phyloP scores from a whole-genome alignment of 2,797 vertebrate species.

The Enteromius viviparus region DNA sequence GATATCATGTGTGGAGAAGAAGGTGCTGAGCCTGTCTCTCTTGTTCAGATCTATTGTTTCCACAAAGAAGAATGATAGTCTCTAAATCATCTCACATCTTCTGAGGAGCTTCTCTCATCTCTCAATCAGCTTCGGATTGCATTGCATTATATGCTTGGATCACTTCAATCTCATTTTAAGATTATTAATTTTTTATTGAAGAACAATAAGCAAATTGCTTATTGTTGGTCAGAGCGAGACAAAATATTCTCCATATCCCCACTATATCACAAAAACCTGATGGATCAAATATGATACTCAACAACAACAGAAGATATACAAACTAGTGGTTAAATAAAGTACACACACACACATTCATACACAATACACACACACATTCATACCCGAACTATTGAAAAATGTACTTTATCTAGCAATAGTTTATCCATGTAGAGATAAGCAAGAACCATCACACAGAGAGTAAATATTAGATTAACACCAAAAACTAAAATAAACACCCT shows the following conservation, averaged over 20 bases:
- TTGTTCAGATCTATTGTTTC: too few species aligned
- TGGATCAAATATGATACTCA: background rate
- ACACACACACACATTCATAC: too few species aligned
- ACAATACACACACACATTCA: too few species aligned
- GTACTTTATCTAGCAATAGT: background rate
- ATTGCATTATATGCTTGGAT: background rate
- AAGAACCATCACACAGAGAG: background rate
- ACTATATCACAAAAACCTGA: background rate
- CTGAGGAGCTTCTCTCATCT: too few species aligned
- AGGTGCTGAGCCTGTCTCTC: background rate
- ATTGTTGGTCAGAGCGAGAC: background rate
- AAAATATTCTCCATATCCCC: background rate
- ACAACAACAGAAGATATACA: background rate
- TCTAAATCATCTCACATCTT: too few species aligned
- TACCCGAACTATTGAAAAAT: background rate
- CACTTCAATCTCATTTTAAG: too few species aligned
- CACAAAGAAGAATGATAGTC: too few species aligned
- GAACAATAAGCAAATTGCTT: background rate
- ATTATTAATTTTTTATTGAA: too few species aligned
- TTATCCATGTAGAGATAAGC: background rate
- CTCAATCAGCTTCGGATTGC: too few species aligned
- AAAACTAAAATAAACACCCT: background rate
- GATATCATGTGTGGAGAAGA: conserved; percentile 40
- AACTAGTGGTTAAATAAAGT: background rate
- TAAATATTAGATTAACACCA: background rate